These are phyloP conservation scores for Perognathus longimembris DNA, from an alignment of 2,113 vertebrate species.

Conservation along the genomic window DNA sequence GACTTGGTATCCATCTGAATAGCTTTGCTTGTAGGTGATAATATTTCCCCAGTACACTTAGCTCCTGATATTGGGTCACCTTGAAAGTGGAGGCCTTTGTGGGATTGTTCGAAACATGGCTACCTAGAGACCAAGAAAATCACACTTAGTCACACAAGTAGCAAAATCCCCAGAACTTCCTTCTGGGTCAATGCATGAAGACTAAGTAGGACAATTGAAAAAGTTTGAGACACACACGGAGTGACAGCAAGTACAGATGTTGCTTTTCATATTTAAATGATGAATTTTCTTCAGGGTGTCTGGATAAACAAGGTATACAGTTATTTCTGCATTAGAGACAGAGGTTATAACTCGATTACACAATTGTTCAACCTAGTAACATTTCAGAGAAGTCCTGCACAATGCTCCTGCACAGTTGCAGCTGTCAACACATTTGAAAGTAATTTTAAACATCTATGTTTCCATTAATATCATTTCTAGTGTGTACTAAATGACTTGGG, in stretches of 20 bases:
- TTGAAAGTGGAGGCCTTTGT: background rate
- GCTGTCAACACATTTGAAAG: background rate
- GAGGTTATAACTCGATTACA: too few relatives aligned
- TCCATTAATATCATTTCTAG: background rate
- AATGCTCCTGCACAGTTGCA: background rate
- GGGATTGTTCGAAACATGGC: background rate
- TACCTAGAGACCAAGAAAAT: background rate
- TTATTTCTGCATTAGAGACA: background rate
- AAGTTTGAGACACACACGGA: background rate
- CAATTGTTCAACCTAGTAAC: background rate
- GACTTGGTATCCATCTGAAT: background rate
- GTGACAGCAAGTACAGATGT: background rate
- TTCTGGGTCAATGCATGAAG: background rate
- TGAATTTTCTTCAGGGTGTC: background rate
- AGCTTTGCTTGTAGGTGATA: background rate
- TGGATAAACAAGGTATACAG: background rate
- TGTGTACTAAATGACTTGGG: constrained; percentile 16
- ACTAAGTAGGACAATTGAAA: too few relatives aligned
- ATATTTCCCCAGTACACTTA: background rate
- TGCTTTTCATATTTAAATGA: background rate
- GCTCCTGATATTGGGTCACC: too few relatives aligned
- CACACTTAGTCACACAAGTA: background rate
- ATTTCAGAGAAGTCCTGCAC: background rate
- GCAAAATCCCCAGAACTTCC: background rate
- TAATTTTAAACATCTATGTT: background rate